Base-by-base conservation (phyloP, 2,888 invertebrate genomes). In the Agriopis aurantiaria region DNA sequence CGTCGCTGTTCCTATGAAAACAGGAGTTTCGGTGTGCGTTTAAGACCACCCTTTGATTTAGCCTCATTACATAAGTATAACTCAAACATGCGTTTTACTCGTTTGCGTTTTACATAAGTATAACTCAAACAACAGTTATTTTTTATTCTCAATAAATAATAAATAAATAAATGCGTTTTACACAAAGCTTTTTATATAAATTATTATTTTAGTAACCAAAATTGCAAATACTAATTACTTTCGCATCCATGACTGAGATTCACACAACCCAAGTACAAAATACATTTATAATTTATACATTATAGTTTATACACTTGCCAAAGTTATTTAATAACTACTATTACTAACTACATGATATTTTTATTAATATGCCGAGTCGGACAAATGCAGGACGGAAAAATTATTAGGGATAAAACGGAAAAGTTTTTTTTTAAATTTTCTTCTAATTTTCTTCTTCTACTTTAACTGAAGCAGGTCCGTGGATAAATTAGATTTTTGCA, bases 261-360 rank as follows among this genome's bases (percentile, higher is more conserved):
- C 79, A 75, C 78, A 76, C 71, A 69, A 78, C 73, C 69, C 80
- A 80, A 89, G 88, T 89, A 89, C 88, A 89, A 90, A 88, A 77
- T 79, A 72, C 72, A 71, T 78, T 69, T 77, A 72, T 80, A 78
- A 62, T 62, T 43, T 62, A 45, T 62, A 53, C 46, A 53, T 53
- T 79, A 74, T 83, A 83, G 75, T 77, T 81, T 80, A 83, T 80
- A 81, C 70, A 81, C 88, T 90, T 89, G 90, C 90, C 90, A 91
- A 90, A 91, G 90, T 84, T 88, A 85, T 79, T 76, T 77, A 76
- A 78, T 75, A 74, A 78, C 72, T 82, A 81, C 78, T 83, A 82
- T 3, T 33, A 33, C 33, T 33, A 33, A 33, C 5, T 1, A 33
- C 1, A 82, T 53, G 9, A 46, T 61, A 62, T 9, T 60, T 43